phyloP scores from a whole-genome alignment of 1,140 invertebrate genomes.

The Spodoptera litura region DNA sequence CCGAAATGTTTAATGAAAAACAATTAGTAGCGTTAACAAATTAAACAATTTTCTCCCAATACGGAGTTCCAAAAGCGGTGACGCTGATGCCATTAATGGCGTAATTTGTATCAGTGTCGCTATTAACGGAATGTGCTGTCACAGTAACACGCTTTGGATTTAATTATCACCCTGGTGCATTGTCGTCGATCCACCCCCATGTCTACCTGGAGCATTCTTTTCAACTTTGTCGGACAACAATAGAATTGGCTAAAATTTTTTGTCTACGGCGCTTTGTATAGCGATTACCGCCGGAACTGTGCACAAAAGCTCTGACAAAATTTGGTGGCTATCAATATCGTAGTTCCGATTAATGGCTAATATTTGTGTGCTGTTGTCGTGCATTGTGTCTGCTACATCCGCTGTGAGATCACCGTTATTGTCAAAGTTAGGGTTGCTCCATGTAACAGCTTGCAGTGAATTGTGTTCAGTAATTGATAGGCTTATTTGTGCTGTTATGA shows the following conservation, averaged over 20 bases:
- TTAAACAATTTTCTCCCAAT: slow-evolving; percentile 46
- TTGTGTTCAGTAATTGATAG: slow-evolving; percentile 28
- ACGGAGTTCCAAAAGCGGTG: slow-evolving; percentile 35
- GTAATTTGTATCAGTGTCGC: slow-evolving; percentile 57
- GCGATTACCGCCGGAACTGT: slow-evolving; percentile 75
- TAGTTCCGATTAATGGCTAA: slow-evolving; percentile 81
- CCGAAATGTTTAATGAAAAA: background rate
- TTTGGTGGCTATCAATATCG: slow-evolving; percentile 76
- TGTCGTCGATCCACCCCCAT: slow-evolving; percentile 61
- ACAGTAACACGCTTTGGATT: slow-evolving; percentile 54
- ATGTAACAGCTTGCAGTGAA: slow-evolving; percentile 24
- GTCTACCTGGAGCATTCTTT: slow-evolving; percentile 66
- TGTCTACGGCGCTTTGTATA: slow-evolving; percentile 68
- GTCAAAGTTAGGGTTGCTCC: slow-evolving; percentile 31
- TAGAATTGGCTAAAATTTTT: slow-evolving; percentile 63
- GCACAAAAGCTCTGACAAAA: slow-evolving; percentile 78
- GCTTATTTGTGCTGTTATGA: slow-evolving; percentile 3
- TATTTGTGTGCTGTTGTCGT: slow-evolving; percentile 79
- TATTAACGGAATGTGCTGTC: slow-evolving; percentile 57
- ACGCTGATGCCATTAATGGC: slow-evolving; percentile 53
- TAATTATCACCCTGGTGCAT: slow-evolving; percentile 52
- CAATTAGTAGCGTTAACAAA: background rate
- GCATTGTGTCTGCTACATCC: slow-evolving; percentile 68
- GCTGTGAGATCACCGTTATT: slow-evolving; percentile 50
- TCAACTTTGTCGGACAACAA: slow-evolving; percentile 59